Base-by-base conservation (phyloP, 1,140 invertebrate species). In the Arctopsyche grandis region DNA sequence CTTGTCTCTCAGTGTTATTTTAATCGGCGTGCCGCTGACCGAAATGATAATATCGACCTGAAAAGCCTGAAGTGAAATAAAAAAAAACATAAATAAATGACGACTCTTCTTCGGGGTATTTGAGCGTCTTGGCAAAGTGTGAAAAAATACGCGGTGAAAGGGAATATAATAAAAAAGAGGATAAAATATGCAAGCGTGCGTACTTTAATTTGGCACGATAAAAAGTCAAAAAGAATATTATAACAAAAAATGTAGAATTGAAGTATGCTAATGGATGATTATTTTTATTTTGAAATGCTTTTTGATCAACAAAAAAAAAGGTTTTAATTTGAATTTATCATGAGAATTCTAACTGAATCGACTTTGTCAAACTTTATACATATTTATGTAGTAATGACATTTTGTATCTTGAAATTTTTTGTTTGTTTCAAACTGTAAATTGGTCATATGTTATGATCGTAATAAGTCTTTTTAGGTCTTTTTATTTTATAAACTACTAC, bases 1-100 rank as follows among this genome's bases (percentile, higher is more conserved):
- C 63, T 29, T 66, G 63, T 66, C 63, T 66, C 24, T 66, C 63
- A 22, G 24, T 66, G 63, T 66, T 66, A 66, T 29, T 66, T 66
- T 66, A 66, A 26, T 22, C 63, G 24, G 63, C 29, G 29, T 7
- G 1, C 29, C 29, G 29, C 29, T 66, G 63, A 22, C 63, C 63
- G 63, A 66, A 66, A 66, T 66, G 63, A 14, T 66, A 66, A 66
- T 29, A 66, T 66, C 24, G 24, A 66, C 63, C 63, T 29, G 63
- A 66, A 26, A 66, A 60, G 56, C 9, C 56, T 60, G n/a, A 21
- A 60, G 56, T 60, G 21, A 60, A 60, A 38, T n/a, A n/a, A n/a
- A n/a, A 38, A 38, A 38, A 38, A 38, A 38, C 1, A 38, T 38
- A 38, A 60, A 60, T 60, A 60, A 60, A 60, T 21, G 56, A 60